Percentiles rank a stretch among this genome's conserved stretches.
phyloP scores from a whole-genome alignment of 2,113 vertebrate species.

The Dipodomys spectabilis region DNA sequence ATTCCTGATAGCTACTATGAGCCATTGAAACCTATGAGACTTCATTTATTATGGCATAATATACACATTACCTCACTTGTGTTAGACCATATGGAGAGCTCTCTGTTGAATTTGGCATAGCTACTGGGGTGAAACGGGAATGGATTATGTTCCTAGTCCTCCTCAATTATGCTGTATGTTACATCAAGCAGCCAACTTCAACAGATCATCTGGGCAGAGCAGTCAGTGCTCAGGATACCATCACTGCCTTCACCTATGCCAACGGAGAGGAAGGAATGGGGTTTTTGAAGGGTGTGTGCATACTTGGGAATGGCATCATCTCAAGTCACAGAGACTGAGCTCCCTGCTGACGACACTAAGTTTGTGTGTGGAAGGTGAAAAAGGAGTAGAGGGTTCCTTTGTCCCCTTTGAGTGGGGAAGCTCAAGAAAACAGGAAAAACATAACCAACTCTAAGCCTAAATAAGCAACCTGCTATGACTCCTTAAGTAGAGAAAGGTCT shows the following conservation, averaged over 20 bases:
- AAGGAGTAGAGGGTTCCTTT: background rate
- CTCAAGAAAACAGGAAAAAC: conserved; percentile 36
- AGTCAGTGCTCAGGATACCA: conserved; percentile 77
- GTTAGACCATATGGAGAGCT: conserved; percentile 85
- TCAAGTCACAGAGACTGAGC: background rate
- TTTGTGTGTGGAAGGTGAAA: conserved; percentile 30
- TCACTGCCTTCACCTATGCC: conserved; percentile 57
- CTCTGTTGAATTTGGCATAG: conserved; percentile 82
- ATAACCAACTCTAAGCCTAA: background rate
- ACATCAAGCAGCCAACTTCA: conserved; percentile 79
- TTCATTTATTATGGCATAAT: conserved; percentile 84
- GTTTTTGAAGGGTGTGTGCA: conserved; percentile 21
- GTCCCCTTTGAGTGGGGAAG: background rate
- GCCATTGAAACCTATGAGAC: conserved; percentile 81
- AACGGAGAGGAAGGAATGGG: conserved; percentile 55
- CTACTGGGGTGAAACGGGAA: conserved; percentile 82
- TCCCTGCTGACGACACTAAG: conserved; percentile 10
- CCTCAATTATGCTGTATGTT: conserved; percentile 78
- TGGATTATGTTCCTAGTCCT: conserved; percentile 81
- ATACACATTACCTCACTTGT: conserved; percentile 81
- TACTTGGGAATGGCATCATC: conserved; percentile 2
- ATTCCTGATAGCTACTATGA: conserved; percentile 78
- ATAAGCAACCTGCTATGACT: background rate
- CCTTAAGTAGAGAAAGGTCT: conserved; percentile 19
- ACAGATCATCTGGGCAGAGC: conserved; percentile 83